These are phyloP conservation scores for Sciurus niger DNA, from an alignment of 2,113 vertebrate species.

Conservation along the genomic window DNA sequence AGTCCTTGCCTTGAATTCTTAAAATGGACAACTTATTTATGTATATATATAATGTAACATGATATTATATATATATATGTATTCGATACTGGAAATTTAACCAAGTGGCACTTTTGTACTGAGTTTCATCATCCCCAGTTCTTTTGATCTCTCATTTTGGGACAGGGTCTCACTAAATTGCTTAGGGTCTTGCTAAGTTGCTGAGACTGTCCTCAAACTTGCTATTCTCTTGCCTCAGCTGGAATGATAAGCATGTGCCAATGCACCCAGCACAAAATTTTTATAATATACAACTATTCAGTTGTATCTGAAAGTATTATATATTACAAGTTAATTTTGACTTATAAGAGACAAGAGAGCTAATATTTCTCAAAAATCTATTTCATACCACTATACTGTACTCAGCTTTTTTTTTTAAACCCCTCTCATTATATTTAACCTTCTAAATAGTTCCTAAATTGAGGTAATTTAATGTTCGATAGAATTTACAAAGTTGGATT, in stretches of 20 bases:
- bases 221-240: too few relatives aligned
- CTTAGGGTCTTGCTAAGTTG: too few relatives aligned
- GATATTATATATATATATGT: too few relatives aligned
- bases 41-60: too few relatives aligned
- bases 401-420: too few relatives aligned
- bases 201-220: too few relatives aligned
- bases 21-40: neutral
- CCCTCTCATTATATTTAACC: neutral
- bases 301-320: neutral
- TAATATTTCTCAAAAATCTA: neutral
- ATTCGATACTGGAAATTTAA: too few relatives aligned
- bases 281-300: neutral
- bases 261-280: neutral
- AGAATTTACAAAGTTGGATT: neutral
- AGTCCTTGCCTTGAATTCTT: neutral
- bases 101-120: too few relatives aligned
- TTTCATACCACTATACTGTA: neutral
- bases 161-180: too few relatives aligned
- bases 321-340: neutral
- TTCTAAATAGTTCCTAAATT: neutral
- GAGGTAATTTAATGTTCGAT: neutral
- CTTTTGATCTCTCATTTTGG: too few relatives aligned
- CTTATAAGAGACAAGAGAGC: neutral
- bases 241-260: too few relatives aligned
- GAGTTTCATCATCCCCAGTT: too few relatives aligned